Percentiles rank a stretch among this genome's conserved stretches.
phyloP scores from a whole-genome alignment of 2,888 invertebrate genomes.

The Drosophila austrosaltans region DNA sequence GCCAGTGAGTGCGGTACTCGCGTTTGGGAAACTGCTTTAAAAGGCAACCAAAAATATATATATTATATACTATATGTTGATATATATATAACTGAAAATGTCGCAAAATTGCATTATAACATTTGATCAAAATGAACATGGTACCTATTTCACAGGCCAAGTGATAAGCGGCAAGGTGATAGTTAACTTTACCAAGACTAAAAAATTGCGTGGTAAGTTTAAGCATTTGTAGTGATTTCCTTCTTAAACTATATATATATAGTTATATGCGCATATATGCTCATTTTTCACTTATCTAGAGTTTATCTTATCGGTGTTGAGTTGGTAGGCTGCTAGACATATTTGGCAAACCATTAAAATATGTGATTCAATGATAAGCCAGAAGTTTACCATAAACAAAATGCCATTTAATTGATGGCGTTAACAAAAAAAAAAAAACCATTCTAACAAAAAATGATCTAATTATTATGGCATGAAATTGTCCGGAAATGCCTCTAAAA shows the following conservation, averaged over 20 bases:
- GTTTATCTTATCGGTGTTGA: slow-evolving; percentile 55
- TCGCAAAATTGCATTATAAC: slow-evolving; percentile 78
- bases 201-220: slow-evolving; percentile 79
- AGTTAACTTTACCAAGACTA: slow-evolving; percentile 77
- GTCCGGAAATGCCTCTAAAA: slow-evolving; percentile 55
- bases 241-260: background rate
- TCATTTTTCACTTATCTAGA: slow-evolving; percentile 26
- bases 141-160: slow-evolving; percentile 84
- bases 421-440: slow-evolving; percentile 4
- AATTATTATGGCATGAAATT: background rate
- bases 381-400: slow-evolving; percentile 27
- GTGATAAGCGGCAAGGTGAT: slow-evolving; percentile 79
- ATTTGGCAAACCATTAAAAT: slow-evolving; percentile 41
- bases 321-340: slow-evolving; percentile 33
- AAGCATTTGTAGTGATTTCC: slow-evolving; percentile 14
- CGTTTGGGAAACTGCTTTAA: background rate
- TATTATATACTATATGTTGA: too few species aligned
- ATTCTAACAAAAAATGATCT: slow-evolving; percentile 21
- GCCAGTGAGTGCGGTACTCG: slow-evolving; percentile 49
- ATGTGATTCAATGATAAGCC: slow-evolving; percentile 56
- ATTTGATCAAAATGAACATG: slow-evolving; percentile 87
- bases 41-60: too few species aligned
- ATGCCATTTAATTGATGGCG: slow-evolving; percentile 58
- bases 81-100: slow-evolving; percentile 51
- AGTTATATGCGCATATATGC: background rate